These are phyloP conservation scores for Danio rerio DNA, from an alignment of 2,113 vertebrate genomes.

Conservation along the genomic window DNA sequence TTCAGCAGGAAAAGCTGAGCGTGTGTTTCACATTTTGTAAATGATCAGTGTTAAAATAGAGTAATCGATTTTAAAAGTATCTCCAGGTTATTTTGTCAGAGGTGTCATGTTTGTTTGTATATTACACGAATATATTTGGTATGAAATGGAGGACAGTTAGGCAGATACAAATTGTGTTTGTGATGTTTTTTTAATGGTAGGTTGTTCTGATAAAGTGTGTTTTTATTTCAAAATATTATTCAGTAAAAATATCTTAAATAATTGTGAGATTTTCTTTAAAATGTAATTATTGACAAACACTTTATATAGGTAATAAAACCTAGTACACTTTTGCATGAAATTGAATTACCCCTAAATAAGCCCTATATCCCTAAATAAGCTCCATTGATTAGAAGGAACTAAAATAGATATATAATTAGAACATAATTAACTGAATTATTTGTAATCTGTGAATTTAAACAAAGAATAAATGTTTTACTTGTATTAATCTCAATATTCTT, in stretches of 20 bases:
- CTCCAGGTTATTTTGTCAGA: background rate
- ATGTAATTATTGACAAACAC: no score
- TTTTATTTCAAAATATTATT: background rate
- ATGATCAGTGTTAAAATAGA: conserved; percentile 15
- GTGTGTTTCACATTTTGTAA: conserved; percentile 4
- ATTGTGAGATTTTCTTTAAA: background rate
- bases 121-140: background rate
- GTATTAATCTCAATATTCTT: background rate
- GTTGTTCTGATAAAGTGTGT: background rate
- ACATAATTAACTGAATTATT: background rate
- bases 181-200: no score
- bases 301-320: background rate
- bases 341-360: background rate
- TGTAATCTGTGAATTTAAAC: no score
- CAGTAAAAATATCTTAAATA: background rate
- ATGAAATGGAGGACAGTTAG: background rate
- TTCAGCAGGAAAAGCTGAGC: background rate
- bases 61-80: background rate
- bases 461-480: no score
- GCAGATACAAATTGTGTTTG: no score
- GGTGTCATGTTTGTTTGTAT: background rate
- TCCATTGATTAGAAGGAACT: background rate
- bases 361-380: background rate
- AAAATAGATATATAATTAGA: background rate
- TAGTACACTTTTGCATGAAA: background rate